Conservation (phyloP, 2,888 invertebrate genomes). For the Scaeva pyrastri region DNA sequence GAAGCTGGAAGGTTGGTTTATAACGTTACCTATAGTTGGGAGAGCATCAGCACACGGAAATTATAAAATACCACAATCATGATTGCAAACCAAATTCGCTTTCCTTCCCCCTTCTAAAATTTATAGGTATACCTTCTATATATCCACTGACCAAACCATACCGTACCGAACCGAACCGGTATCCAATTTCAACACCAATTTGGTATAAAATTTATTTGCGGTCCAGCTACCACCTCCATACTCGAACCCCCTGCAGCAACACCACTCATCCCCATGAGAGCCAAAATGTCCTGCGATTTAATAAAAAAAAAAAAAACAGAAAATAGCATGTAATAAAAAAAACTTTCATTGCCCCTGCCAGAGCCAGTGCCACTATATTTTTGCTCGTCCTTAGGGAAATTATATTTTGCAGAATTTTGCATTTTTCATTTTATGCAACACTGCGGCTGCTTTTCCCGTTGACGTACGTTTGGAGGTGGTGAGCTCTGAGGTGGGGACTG, state of each 20-base stretch:
- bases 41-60: slow-evolving; percentile 19
- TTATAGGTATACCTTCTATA: background rate
- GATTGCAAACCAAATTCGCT: slow-evolving; percentile 41
- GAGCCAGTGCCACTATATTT: background rate
- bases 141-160: slow-evolving; percentile 32
- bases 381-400: slow-evolving; percentile 52
- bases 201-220: slow-evolving; percentile 61
- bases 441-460: slow-evolving; percentile 16
- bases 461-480: background rate
- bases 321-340: slow-evolving; percentile 1
- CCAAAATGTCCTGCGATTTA: slow-evolving; percentile 38
- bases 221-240: slow-evolving; percentile 19
- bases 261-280: background rate
- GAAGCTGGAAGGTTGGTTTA: background rate
- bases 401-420: slow-evolving; percentile 53
- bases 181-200: slow-evolving; percentile 63
- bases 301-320: background rate
- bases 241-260: no score
- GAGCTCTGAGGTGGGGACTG: background rate
- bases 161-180: no score
- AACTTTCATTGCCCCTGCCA: slow-evolving; percentile 21
- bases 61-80: slow-evolving; percentile 44
- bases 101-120: slow-evolving; percentile 1
- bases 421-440: slow-evolving; percentile 53
- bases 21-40: background rate